Percentiles rank a stretch among this genome's conserved stretches.
These are phyloP conservation scores for Steinernema feltiae DNA, from an alignment of 1,140 invertebrate species.

Conservation along the genomic window DNA sequence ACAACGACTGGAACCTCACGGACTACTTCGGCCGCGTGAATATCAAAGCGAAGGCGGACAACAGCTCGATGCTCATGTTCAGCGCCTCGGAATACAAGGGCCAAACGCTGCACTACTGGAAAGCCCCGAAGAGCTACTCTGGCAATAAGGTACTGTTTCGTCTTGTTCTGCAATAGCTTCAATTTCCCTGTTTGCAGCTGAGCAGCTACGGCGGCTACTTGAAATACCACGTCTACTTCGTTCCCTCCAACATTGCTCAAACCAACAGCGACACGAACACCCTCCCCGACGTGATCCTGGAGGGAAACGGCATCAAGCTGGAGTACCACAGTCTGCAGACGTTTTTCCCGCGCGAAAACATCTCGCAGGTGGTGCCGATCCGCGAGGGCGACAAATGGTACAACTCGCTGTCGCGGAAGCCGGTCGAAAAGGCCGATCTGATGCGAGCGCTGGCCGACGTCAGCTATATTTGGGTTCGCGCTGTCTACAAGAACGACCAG, in stretches of 20 bases:
- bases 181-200: conserved; percentile 51
- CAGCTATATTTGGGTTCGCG: conserved; percentile 74
- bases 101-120: conserved; percentile 76
- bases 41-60: conserved; percentile 46
- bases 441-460: conserved; percentile 76
- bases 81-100: conserved; percentile 66
- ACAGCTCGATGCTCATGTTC: conserved; percentile 47
- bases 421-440: conserved; percentile 71
- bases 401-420: conserved; percentile 42
- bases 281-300: conserved; percentile 76
- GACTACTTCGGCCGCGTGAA: conserved; percentile 54
- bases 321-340: conserved; percentile 57
- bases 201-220: conserved; percentile 78
- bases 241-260: conserved; percentile 66
- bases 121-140: conserved; percentile 68
- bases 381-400: conserved; percentile 55
- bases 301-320: conserved; percentile 65
- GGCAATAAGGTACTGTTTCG: conserved; percentile 60
- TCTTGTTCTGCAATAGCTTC: conserved; percentile 18
- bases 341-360: conserved; percentile 43
- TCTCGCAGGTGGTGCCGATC: conserved; percentile 37
- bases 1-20: conserved; percentile 58
- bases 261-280: conserved; percentile 69
- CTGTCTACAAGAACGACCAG: conserved; percentile 87
- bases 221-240: conserved; percentile 73